These are phyloP conservation scores for Falco berigora DNA, from an alignment of 2,797 vertebrate genomes.

Conservation along the genomic window DNA sequence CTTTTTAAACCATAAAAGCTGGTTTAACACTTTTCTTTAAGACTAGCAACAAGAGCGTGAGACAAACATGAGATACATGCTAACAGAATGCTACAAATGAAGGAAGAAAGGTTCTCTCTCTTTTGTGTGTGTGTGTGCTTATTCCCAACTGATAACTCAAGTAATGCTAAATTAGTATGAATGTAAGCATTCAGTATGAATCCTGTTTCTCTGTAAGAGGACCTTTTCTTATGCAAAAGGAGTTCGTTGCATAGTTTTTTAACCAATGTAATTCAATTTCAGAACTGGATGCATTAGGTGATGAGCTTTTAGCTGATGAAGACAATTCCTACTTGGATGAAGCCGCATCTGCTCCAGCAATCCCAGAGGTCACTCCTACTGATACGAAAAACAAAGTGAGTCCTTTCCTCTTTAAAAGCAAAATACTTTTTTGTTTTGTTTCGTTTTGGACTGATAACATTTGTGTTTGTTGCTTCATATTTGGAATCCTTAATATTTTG, in stretches of 20 bases:
- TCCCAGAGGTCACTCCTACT: conserved; percentile 88
- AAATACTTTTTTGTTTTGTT: not conserved
- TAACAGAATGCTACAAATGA: not conserved
- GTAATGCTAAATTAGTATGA: not conserved
- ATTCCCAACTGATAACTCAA: not conserved
- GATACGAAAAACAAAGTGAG: conserved; percentile 88
- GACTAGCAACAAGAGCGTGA: not conserved
- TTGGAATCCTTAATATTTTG: not conserved
- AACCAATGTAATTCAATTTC: conserved; percentile 7
- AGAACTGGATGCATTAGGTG: conserved; percentile 95
- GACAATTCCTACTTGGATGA: conserved; percentile 97
- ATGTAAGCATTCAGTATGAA: not conserved
- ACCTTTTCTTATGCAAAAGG: not conserved
- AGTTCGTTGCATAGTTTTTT: not conserved
- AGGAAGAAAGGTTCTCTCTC: not conserved
- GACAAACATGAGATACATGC: not conserved
- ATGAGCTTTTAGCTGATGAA: conserved; percentile 91
- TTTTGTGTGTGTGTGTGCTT: not conserved
- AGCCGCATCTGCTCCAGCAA: conserved; percentile 86
- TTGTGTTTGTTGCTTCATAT: not conserved
- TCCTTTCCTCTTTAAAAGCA: not conserved
- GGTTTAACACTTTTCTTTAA: not conserved
- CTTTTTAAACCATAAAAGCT: not conserved
- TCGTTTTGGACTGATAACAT: not conserved
- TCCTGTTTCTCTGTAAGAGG: not conserved